Evolutionary conservation across 2,888 invertebrate species (phyloP), one percentile per base, ranked within the genome.

Genomic region (Stenoptilia bipunctidactyla): DNA sequence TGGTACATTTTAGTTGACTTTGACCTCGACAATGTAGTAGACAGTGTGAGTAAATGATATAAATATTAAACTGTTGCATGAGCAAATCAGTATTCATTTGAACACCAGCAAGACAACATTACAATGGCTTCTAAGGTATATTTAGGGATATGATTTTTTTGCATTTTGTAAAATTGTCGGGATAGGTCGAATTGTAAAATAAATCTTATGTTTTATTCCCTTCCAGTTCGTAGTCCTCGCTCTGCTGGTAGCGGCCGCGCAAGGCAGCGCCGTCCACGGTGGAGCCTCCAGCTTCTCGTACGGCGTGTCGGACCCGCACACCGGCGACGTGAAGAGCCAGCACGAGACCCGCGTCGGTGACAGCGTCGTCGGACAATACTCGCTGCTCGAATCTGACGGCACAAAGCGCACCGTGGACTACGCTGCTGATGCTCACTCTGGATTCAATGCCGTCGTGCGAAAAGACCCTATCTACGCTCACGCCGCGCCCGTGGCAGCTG

Each of bases 301-400:
- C 51, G 76, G 76, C 34, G 80, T 82, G 40, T 63, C 74, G 27
- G 80, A 82, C 62, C 80, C 80, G 15, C 71, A 79, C 65, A 82
- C 80, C 58, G 72, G 72, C 33, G 73, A 72, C 43, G 53, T 69
- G 30, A 72, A 73, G 44, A 68, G 66, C 40, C 88, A 89, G 67
- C 86, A 86, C 47, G 89, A 89, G 73, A 85, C 86, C 42, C 87
- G 89, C 43, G 72, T 79, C 46, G 89, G 89, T 12, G 88, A 88
- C 67, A 83, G 83, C 50, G 89, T 89, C 36, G 85, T 86, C 48
- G 72, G 73, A 15, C 68, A 73, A 55, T 73, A 73, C 53, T 73
- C 73, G n/a, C 58, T 72, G 27, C 55, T 88, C 66, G 58, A 86
- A 52, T 76, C 88, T 1, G 88, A 88, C 58, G 88, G 88, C 48